Conservation (phyloP, 2,888 invertebrate genomes). For the Arrhopalites spinosus region DNA sequence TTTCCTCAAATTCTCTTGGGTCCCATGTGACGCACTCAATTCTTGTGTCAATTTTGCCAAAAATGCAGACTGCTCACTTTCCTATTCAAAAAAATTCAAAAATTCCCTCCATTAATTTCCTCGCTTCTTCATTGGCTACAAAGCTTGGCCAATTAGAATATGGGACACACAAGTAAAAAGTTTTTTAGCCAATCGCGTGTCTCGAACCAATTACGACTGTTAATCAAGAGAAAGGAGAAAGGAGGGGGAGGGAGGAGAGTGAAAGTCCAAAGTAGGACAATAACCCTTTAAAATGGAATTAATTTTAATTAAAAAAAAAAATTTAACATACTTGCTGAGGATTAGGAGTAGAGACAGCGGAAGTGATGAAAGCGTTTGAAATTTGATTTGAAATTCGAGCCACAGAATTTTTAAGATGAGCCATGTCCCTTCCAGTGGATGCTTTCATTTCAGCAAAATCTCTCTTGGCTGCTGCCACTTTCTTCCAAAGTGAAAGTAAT, state of each 20-base stretch:
- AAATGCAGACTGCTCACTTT: conserved; percentile 53
- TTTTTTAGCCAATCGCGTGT: too few relatives aligned
- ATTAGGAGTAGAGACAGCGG: conserved; percentile 49
- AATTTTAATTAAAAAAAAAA: too few relatives aligned
- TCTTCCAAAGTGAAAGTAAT: conserved; percentile 86
- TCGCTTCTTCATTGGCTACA: too few relatives aligned
- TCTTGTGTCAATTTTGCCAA: conserved; percentile 54
- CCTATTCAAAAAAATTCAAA: conserved; percentile 35
- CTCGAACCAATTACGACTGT: too few relatives aligned
- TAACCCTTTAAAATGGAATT: too few relatives aligned
- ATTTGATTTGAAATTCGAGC: conserved; percentile 53
- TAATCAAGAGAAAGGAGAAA: too few relatives aligned
- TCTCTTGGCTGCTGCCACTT: conserved; percentile 87
- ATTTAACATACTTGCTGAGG: conserved; percentile 50
- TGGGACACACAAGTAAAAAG: too few relatives aligned
- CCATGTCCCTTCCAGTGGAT: conserved; percentile 83
- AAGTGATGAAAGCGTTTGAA: conserved; percentile 50
- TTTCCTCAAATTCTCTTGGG: conserved; percentile 53
- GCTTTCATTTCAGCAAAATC: conserved; percentile 87
- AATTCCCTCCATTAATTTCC: too few relatives aligned
- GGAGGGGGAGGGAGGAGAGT: too few relatives aligned
- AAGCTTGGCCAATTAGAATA: too few relatives aligned
- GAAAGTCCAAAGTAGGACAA: too few relatives aligned
- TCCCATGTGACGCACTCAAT: conserved; percentile 50
- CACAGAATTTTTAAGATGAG: conserved; percentile 67